phyloP scores from a whole-genome alignment of 2,113 vertebrate genomes.

The Ptilonorhynchus violaceus region DNA sequence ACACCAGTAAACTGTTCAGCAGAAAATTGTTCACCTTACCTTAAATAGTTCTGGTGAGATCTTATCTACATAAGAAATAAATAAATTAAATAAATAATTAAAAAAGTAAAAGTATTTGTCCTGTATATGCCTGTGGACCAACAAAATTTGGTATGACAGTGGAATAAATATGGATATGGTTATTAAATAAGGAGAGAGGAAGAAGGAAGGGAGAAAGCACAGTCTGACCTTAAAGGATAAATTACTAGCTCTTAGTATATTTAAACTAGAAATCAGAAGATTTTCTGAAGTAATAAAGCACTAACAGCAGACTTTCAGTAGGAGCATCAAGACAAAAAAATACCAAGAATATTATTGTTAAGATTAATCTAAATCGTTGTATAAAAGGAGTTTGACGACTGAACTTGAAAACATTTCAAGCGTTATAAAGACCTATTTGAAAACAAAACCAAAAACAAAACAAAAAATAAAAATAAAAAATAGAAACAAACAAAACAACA shows the following conservation, averaged over 20 bases:
- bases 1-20: neutral
- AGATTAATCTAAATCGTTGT: neutral
- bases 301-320: neutral
- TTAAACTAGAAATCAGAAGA: neutral
- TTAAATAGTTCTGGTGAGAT: neutral
- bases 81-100: neutral
- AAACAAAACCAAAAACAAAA: too few species aligned
- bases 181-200: neutral
- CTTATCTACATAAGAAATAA: neutral
- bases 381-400: neutral
- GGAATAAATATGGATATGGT: neutral
- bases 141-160: neutral
- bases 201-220: neutral
- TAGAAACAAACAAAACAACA: too few species aligned
- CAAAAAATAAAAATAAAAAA: too few species aligned
- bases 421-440: neutral
- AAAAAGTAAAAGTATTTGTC: accelerated
- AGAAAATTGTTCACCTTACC: neutral
- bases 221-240: neutral
- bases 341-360: neutral
- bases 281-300: neutral
- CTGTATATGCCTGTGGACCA: neutral
- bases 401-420: neutral
- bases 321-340: neutral
- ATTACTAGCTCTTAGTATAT: neutral